phyloP scores from a whole-genome alignment of 2,797 vertebrate species.

The Sebastes steindachneri region DNA sequence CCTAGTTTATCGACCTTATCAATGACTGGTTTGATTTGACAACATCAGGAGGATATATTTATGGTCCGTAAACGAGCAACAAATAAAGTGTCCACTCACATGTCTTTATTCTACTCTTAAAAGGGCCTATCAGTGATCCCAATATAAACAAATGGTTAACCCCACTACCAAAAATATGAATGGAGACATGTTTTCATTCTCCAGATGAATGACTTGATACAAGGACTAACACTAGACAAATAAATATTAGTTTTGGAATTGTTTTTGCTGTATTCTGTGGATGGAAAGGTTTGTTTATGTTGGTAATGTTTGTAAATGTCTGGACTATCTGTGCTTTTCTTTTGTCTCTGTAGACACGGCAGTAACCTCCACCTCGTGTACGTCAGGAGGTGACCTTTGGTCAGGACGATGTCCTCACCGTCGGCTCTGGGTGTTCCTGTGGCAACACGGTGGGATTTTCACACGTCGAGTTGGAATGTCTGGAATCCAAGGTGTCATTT shows the following conservation, averaged over 20 bases:
- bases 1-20: not conserved
- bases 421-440: constrained; percentile 67
- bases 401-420: constrained; percentile 43
- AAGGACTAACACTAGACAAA: not conserved
- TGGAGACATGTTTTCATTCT: too few relatives aligned
- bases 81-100: too few relatives aligned
- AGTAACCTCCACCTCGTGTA: constrained; percentile 49
- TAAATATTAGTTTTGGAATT: not conserved
- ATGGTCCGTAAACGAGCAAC: not conserved
- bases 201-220: not conserved
- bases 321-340: constrained; percentile 24
- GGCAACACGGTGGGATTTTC: constrained; percentile 75
- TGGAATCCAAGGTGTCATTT: constrained; percentile 75
- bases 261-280: not conserved
- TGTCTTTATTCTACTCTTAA: too few relatives aligned
- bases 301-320: constrained; percentile 1
- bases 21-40: not conserved
- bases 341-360: constrained; percentile 36
- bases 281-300: not conserved
- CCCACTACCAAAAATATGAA: too few relatives aligned
- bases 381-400: constrained; percentile 78
- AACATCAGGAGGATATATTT: not conserved
- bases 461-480: constrained; percentile 76
- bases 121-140: too few relatives aligned
- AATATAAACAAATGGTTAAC: too few relatives aligned